Conservation (phyloP, 2,888 invertebrate species). For the Diachrysia chrysitis region DNA sequence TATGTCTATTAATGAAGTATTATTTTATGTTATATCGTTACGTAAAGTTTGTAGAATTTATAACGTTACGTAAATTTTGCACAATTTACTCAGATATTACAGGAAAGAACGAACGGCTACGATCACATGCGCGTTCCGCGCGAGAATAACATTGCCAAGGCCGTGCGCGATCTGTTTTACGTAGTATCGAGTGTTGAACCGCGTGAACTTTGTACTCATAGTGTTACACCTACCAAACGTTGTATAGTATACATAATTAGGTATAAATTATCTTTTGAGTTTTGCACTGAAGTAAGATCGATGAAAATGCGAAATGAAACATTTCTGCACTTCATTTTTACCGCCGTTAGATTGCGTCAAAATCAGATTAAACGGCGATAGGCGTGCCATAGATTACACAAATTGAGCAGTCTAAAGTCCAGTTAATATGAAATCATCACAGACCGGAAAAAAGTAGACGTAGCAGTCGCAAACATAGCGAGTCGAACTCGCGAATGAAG, state of each 20-base stretch:
- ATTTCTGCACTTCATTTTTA: not conserved
- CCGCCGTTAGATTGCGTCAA: not conserved
- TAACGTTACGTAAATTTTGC: slow-evolving; percentile 8
- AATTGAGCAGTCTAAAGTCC: not conserved
- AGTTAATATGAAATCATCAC: not conserved
- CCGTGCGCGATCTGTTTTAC: slow-evolving; percentile 34
- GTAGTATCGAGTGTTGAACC: slow-evolving; percentile 35
- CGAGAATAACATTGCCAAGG: slow-evolving; percentile 58
- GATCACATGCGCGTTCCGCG: slow-evolving; percentile 48
- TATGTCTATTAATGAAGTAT: not conserved
- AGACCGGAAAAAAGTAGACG: not conserved
- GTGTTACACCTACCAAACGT: not conserved
- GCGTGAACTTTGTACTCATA: slow-evolving; percentile 39
- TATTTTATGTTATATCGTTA: not conserved
- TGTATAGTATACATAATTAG: not conserved
- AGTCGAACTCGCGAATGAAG: no score
- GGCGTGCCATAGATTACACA: not conserved
- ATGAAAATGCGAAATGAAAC: not conserved
- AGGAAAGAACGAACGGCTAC: slow-evolving; percentile 22
- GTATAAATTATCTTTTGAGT: no score
- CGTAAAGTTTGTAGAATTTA: not conserved
- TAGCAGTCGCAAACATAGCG: not conserved
- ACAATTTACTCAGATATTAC: slow-evolving; percentile 12
- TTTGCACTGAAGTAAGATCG: not conserved
- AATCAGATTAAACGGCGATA: not conserved